phyloP scores from a whole-genome alignment of 2,113 vertebrate species.

The Trematomus loennbergii region DNA sequence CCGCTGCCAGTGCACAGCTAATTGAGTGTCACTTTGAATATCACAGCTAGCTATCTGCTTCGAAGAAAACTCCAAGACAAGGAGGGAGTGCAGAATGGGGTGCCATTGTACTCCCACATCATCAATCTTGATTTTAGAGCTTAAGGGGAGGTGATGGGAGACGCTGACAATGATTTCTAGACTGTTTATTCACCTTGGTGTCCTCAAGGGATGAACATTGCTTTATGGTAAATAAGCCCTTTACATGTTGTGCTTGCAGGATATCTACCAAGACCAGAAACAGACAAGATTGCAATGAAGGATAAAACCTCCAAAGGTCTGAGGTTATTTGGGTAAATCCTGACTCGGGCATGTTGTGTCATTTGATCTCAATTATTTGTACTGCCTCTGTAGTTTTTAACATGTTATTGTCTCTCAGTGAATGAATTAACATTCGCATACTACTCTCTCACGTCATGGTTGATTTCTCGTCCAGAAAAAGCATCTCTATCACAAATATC shows the following conservation, averaged over 20 bases:
- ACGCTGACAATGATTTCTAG: constrained; percentile 35
- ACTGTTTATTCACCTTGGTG: constrained; percentile 15
- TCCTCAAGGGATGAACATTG: constrained; percentile 1
- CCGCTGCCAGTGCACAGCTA: constrained; percentile 58
- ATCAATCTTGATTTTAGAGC: constrained; percentile 78
- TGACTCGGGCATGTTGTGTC: constrained; percentile 2
- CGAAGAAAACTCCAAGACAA: constrained; percentile 58
- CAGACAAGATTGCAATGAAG: constrained; percentile 1
- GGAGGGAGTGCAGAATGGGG: constrained; percentile 47
- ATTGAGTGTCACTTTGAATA: constrained; percentile 77
- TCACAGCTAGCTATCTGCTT: constrained; percentile 54
- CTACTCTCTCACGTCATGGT: constrained; percentile 17
- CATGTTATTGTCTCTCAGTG: constrained; percentile 30
- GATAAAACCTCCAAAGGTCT: constrained; percentile 14
- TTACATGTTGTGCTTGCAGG: constrained; percentile 1
- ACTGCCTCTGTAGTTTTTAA: constrained; percentile 23
- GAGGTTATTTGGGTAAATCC: constrained; percentile 31
- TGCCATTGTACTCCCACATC: constrained; percentile 64
- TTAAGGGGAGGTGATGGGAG: constrained; percentile 43
- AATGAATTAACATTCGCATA: constrained; percentile 25
- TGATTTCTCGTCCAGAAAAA: constrained; percentile 43
- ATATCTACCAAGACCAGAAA: not conserved
- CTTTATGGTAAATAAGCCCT: constrained; percentile 43
- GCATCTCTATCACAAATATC: constrained; percentile 30
- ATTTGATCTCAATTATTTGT: constrained; percentile 15